Base-by-base conservation (phyloP, 1,140 invertebrate species). In the Oedothorax gibbosus region DNA sequence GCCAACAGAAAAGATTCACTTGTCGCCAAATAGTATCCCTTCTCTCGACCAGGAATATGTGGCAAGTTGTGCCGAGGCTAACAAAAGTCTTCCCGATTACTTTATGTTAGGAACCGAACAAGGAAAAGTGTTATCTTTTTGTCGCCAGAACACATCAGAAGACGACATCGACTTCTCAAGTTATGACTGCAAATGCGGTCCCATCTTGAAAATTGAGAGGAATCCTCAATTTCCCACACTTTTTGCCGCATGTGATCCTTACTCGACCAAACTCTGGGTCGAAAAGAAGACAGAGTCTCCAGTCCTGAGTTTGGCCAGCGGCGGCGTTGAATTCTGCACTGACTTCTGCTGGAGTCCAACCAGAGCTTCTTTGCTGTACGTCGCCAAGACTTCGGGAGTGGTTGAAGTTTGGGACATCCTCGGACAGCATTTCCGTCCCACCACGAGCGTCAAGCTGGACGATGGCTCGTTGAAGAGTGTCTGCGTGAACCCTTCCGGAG, bases 381-480 rank as follows among this genome's bases (percentile, higher is more conserved):
- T n/a, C 7, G 35, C 65, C 6, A 85, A 85, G 53, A 85, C 83
- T 5, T 69, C 53, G 11, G 83, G 83, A 0, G 54, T 14, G 9
- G 3, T 85, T n/a, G 83, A 85, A 62, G n/a, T 85, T 7, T 85
- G 83, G 83, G 75, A 78, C 49, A 68, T 85, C 7, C 71, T 62
- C 7, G 72, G 71, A 6, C 64, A 84, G 20, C 6, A 4, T 49
- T 53, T 21, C 11, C 12, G 68, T 14, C 71, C 60, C 11, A n/a
- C 76, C 7, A 56, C 12, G 10, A 18, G 5, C 18, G 18, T 76
- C 3, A 9, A 11, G 18, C 50, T 84, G 12, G 81, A 56, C 21
- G 76, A 75, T 11, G 51, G 14, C 0, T 4, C 60, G 35, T 50
- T 84, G 7, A 49, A 50, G 6, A 21, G 60, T 50, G 5, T 84